Evolutionary conservation across 2,113 vertebrate genomes (phyloP).

Genomic region (Bubo scandiacus): DNA sequence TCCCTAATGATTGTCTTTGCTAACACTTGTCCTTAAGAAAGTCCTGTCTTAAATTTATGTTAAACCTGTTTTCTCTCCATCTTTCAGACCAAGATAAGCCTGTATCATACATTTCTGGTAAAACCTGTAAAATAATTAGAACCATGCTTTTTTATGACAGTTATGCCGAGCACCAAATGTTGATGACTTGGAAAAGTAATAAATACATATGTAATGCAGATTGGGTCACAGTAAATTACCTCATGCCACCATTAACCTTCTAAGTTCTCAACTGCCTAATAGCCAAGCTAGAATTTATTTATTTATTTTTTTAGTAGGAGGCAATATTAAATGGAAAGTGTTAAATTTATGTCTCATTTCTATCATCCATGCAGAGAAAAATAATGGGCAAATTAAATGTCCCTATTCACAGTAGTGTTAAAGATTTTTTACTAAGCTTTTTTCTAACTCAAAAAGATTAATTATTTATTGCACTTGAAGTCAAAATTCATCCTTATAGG

Average conservation of each 20-base stretch:
- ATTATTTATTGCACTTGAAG: not conserved
- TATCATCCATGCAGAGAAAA: not conserved
- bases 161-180: not conserved
- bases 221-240: slow-evolving; percentile 14
- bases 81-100: not conserved
- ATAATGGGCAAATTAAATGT: not conserved
- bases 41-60: not conserved
- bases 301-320: not conserved
- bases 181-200: not conserved
- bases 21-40: not conserved
- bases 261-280: not conserved
- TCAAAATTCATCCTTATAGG: not conserved
- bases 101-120: not conserved
- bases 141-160: not conserved
- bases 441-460: not conserved
- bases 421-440: not conserved
- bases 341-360: not conserved
- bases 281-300: not conserved
- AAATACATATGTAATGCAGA: not conserved
- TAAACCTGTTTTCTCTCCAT: not conserved
- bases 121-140: not conserved
- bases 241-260: slow-evolving; percentile 6
- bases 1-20: not conserved
- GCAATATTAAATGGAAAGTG: not conserved
- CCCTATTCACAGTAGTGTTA: not conserved